A percentile compares a stretch with the other conserved stretches of the same genome.
phyloP scores from a whole-genome alignment of 2,888 invertebrate species.

The Philereme transversata region DNA sequence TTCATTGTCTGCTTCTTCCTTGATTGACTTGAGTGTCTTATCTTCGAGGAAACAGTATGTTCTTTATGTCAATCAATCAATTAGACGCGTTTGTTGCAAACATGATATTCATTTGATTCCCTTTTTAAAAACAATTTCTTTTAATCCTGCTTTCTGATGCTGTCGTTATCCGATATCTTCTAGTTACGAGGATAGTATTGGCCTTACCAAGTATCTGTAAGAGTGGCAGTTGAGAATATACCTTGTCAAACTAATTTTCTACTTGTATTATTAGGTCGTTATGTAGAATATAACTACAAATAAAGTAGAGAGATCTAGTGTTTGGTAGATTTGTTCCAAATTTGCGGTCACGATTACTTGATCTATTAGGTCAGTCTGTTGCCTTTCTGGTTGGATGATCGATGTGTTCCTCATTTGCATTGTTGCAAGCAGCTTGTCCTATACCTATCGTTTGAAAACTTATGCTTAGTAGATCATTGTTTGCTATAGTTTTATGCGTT shows the following conservation, averaged over 20 bases:
- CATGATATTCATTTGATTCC: neutral
- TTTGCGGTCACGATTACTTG: constrained; percentile 20
- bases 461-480: neutral
- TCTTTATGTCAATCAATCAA: constrained; percentile 24
- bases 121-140: too few species aligned
- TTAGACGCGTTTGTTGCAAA: constrained; percentile 12
- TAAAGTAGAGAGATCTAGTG: neutral
- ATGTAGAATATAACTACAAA: too few species aligned
- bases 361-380: constrained; percentile 28
- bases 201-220: too few species aligned
- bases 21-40: constrained; percentile 23
- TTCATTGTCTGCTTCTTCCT: constrained; percentile 5
- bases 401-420: constrained; percentile 28
- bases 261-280: too few species aligned
- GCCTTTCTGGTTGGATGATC: constrained; percentile 31
- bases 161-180: too few species aligned
- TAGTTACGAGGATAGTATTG: too few species aligned
- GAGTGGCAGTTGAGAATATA: too few species aligned
- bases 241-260: too few species aligned
- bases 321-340: neutral
- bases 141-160: too few species aligned
- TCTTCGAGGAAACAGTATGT: constrained; percentile 11
- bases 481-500: neutral
- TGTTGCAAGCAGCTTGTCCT: constrained; percentile 11
- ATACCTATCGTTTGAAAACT: neutral